Percentiles rank a stretch among this genome's conserved stretches.
These are phyloP conservation scores for Drosophila paracracens DNA, from an alignment of 2,888 invertebrate species.

Conservation along the genomic window DNA sequence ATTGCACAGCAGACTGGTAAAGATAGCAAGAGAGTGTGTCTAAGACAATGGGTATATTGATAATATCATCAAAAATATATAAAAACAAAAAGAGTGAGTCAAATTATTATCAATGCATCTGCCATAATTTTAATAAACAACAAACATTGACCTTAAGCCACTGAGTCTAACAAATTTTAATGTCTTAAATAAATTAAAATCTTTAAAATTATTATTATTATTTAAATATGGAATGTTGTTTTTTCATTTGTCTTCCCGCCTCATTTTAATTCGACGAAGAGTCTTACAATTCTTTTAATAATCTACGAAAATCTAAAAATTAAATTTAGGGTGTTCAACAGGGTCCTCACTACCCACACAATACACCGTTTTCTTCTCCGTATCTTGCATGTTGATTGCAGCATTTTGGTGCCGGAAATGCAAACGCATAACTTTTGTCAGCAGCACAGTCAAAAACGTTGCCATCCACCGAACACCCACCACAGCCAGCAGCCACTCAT, in stretches of 20 bases:
- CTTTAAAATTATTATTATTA: not conserved
- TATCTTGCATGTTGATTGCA: conserved; percentile 40
- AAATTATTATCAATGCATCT: not conserved
- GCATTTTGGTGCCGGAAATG: conserved; percentile 67
- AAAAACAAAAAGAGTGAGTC: not conserved
- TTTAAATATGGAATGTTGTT: not conserved
- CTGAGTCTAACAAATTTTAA: too few species aligned
- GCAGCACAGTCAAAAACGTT: conserved; percentile 42
- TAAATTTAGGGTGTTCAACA: not conserved
- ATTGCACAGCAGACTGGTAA: conserved; percentile 30
- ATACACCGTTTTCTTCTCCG: not conserved
- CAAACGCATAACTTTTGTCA: conserved; percentile 75
- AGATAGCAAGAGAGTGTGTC: conserved; percentile 14
- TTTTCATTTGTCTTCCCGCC: too few species aligned
- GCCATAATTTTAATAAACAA: not conserved
- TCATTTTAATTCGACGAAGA: not conserved
- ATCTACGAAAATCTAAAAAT: not conserved
- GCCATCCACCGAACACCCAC: not conserved
- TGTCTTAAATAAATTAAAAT: not conserved
- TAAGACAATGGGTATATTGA: conserved; percentile 8
- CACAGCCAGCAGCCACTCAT: not conserved
- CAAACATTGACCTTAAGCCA: not conserved
- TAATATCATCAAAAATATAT: not conserved
- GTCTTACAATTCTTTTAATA: not conserved
- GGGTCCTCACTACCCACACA: not conserved